Evolutionary conservation across 2,888 invertebrate genomes (phyloP), one percentile per base, ranked within the genome.

Genomic region (Incurvaria masculella): DNA sequence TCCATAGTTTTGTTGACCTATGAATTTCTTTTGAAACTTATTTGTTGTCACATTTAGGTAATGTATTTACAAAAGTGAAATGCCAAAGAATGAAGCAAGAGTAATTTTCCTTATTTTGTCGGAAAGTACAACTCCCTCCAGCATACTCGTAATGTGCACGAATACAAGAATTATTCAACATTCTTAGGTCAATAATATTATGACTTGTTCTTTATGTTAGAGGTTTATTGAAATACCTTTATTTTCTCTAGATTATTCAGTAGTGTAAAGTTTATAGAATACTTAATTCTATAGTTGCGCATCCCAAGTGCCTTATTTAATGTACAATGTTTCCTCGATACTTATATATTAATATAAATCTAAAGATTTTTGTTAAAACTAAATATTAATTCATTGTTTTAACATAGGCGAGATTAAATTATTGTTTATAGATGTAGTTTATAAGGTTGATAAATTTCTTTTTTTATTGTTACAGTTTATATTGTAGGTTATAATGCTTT

Each of bases 391-490:
- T n/a, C n/a, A n/a, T 55, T 60, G 66, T 66, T 63, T 67, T 71
- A 68, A 68, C 68, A 66, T 72, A 72, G 71, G 72, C 66, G 73
- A 76, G 74, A 76, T 75, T 76, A 76, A 76, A 75, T 75, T 75
- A 76, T 76, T 76, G 75, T 76, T 78, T 74, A 76, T 33, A 8
- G 14, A 11, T 33, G 14, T 33, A 33, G 14, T 3, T 4, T 33
- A n/a, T n/a, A 33, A 33, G 33, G 8, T 33, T 33, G n/a, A n/a
- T n/a, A n/a, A n/a, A n/a, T n/a, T 14, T 33, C 68, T 74, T 72
- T 70, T 66, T 73, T 73, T 64, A 69, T 73, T 70, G 68, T 74
- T 74, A 72, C 66, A 66, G 68, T 70, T 67, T 67, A 61, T 59
- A 59, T 55, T 58, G 61, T 59, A 38, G 4, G 11, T 14, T 14